Percentiles rank a stretch among this genome's conserved stretches.
Evolutionary conservation across 2,113 vertebrate genomes (phyloP).

Genomic region (Mystacornis crossleyi): DNA sequence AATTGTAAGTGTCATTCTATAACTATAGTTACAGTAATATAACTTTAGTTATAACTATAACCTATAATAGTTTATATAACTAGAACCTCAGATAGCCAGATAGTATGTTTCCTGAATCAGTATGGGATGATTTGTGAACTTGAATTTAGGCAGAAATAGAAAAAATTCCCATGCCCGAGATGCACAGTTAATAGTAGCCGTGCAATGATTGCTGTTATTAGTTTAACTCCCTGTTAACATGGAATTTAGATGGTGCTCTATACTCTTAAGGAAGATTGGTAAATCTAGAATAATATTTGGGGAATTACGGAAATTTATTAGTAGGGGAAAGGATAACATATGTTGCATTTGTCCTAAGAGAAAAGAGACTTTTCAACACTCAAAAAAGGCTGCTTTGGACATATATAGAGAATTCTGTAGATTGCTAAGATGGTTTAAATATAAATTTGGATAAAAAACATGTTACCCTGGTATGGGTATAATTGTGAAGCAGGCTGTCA

Average conservation of each 20-base stretch:
- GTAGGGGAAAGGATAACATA: background rate
- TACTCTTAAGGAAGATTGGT: background rate
- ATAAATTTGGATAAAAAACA: fast-evolving
- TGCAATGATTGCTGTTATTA: background rate
- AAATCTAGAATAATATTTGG: background rate
- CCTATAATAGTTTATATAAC: background rate
- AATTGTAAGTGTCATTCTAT: background rate
- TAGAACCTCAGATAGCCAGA: background rate
- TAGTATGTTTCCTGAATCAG: background rate
- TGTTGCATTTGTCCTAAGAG: background rate
- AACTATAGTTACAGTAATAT: background rate
- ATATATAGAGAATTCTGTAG: background rate
- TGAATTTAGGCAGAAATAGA: background rate
- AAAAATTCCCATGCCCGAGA: background rate
- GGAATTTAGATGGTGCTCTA: background rate
- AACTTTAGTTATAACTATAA: background rate
- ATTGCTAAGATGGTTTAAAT: background rate
- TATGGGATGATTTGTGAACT: background rate
- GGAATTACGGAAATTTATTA: background rate
- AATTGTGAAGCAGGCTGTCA: background rate
- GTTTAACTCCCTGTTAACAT: background rate
- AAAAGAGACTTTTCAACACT: background rate
- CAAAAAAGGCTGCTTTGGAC: background rate
- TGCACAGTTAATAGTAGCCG: background rate
- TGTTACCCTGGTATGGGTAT: background rate